A percentile compares a stretch with the other conserved stretches of the same genome.
These are phyloP conservation scores for Neotoxoptera formosana DNA, from an alignment of 1,140 invertebrate species.

Conservation along the genomic window DNA sequence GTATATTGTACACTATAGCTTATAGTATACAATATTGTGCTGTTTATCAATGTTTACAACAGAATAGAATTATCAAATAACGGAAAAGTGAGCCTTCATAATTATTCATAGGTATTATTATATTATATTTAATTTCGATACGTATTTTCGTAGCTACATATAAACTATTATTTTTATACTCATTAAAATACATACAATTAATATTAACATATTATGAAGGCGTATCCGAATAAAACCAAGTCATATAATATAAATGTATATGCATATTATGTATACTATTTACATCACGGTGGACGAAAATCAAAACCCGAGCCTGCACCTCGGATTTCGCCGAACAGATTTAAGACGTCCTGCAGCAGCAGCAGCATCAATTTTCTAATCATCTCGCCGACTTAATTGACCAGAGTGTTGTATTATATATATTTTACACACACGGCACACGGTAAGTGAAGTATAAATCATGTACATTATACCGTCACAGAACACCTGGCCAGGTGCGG, in stretches of 20 bases:
- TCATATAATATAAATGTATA: too few relatives aligned
- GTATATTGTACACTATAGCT: background rate
- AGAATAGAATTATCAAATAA: background rate
- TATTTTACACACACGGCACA: background rate
- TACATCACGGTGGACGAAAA: background rate
- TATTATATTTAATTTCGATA: background rate
- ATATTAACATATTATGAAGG: too few relatives aligned
- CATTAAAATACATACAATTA: too few relatives aligned
- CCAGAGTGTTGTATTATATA: background rate
- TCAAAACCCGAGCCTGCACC: background rate
- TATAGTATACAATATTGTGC: background rate
- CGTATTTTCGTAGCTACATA: background rate
- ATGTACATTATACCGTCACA: background rate
- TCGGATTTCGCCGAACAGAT: background rate
- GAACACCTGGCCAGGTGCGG: constrained; percentile 53
- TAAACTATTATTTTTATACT: too few relatives aligned
- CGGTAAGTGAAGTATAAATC: background rate
- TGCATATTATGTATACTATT: background rate
- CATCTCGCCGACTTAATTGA: background rate
- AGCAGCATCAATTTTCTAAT: background rate
- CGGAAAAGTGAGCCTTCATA: background rate
- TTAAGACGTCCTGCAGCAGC: background rate
- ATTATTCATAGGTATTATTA: background rate
- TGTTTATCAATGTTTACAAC: background rate
- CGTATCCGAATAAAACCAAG: too few relatives aligned